Conservation (phyloP, 2,113 vertebrate species). For the Lanius ludovicianus region DNA sequence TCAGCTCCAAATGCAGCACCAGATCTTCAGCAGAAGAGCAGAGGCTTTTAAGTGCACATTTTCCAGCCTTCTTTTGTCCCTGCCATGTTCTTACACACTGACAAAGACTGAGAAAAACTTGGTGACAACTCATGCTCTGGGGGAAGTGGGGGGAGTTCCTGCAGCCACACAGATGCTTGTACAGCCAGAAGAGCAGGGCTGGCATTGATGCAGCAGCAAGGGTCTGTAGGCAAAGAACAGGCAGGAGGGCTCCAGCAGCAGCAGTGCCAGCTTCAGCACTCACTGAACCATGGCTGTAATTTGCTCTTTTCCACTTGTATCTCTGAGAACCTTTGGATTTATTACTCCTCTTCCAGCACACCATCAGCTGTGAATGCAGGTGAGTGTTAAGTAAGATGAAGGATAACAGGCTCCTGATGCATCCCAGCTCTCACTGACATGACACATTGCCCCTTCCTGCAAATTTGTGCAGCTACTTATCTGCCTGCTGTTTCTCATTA, state of each 20-base stretch:
- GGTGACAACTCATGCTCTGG: not conserved
- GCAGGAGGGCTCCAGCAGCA: not conserved
- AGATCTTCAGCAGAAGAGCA: not conserved
- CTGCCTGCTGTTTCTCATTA: constrained; percentile 28
- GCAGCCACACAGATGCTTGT: not conserved
- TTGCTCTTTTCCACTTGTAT: not conserved
- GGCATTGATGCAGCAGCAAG: accelerated
- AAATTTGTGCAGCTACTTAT: constrained; percentile 11
- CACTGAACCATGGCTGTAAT: not conserved
- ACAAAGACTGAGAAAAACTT: not conserved
- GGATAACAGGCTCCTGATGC: not conserved
- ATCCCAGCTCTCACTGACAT: not conserved
- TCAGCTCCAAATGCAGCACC: not conserved
- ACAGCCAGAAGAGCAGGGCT: not conserved
- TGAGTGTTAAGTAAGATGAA: not conserved
- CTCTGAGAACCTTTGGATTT: not conserved
- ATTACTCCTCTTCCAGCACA: not conserved
- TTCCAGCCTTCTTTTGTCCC: not conserved
- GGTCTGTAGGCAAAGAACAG: not conserved
- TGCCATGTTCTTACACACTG: accelerated
- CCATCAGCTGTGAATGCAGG: not conserved
- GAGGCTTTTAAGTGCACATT: not conserved
- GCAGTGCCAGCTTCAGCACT: not conserved
- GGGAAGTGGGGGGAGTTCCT: not conserved
- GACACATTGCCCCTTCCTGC: not conserved